phyloP scores from a whole-genome alignment of 2,797 vertebrate species.

The Silurus aristotelis region DNA sequence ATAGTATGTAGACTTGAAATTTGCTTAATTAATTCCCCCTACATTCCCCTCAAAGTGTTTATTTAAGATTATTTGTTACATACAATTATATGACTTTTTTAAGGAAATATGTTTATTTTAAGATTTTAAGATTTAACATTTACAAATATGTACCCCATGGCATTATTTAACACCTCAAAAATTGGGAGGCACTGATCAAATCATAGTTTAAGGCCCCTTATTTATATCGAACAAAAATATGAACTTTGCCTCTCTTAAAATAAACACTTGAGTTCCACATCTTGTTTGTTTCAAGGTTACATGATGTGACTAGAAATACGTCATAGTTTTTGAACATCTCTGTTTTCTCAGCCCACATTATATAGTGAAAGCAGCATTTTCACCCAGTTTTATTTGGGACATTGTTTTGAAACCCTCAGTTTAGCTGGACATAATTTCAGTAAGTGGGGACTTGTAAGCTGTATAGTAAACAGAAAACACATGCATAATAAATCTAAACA shows the following conservation, averaged over 20 bases:
- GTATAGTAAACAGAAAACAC: not conserved
- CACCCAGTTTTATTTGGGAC: too few species aligned
- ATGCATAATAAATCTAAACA: slow-evolving; percentile 33
- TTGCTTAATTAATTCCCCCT: not conserved
- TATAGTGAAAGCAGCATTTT: too few species aligned
- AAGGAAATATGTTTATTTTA: too few species aligned
- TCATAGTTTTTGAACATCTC: too few species aligned
- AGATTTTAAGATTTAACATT: not conserved
- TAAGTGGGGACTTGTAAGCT: not conserved
- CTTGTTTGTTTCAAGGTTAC: too few species aligned
- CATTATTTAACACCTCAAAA: not conserved
- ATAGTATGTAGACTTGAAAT: not conserved
- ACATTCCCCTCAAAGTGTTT: not conserved
- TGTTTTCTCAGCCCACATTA: too few species aligned
- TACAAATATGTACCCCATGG: not conserved
- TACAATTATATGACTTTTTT: not conserved
- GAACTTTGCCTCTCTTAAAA: too few species aligned
- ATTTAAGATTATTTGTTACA: not conserved
- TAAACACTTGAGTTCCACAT: too few species aligned
- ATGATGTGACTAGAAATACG: too few species aligned
- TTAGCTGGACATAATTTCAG: too few species aligned
- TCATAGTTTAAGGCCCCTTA: not conserved
- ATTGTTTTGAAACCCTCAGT: too few species aligned
- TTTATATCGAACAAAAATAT: too few species aligned
- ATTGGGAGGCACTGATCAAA: not conserved